phyloP scores from a whole-genome alignment of 2,113 vertebrate species.

The Ictalurus punctatus region DNA sequence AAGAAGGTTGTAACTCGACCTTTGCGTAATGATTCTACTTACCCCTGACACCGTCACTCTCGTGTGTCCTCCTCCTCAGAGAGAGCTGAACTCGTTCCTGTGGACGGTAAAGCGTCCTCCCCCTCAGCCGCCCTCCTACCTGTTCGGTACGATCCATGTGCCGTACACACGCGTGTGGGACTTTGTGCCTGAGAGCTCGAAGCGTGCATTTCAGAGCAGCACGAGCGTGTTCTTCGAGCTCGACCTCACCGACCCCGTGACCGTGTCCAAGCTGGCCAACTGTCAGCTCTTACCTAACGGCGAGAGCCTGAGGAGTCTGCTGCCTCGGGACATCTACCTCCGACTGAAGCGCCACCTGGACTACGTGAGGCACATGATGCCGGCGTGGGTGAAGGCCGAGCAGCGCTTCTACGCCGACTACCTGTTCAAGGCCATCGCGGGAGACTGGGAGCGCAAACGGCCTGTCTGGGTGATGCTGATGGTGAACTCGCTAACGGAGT shows the following conservation, averaged over 20 bases:
- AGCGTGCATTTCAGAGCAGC: conserved; percentile 88
- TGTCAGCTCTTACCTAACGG: conserved; percentile 94
- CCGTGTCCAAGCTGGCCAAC: conserved; percentile 91
- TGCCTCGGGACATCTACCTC: conserved; percentile 90
- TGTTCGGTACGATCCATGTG: conserved; percentile 97
- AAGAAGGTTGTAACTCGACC: not conserved
- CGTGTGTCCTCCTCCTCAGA: conserved; percentile 66
- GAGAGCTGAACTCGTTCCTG: conserved; percentile 94
- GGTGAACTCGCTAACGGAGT: conserved; percentile 97
- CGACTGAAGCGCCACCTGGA: conserved; percentile 97
- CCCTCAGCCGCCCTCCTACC: conserved; percentile 87
- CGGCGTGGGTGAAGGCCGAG: conserved; percentile 93
- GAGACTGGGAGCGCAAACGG: conserved; percentile 98
- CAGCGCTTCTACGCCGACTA: conserved; percentile 94
- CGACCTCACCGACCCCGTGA: conserved; percentile 92
- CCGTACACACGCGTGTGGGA: conserved; percentile 97
- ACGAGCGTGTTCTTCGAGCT: conserved; percentile 91
- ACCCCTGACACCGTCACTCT: not conserved
- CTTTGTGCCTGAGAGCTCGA: conserved; percentile 90
- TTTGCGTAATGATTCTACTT: not conserved
- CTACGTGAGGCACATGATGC: conserved; percentile 97
- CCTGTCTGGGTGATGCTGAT: conserved; percentile 99
- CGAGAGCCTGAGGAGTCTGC: conserved; percentile 89
- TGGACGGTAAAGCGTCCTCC: conserved; percentile 86
- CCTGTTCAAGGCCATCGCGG: conserved; percentile 94